A percentile compares a stretch with the other conserved stretches of the same genome.
Evolutionary conservation across 2,888 invertebrate genomes (phyloP).

Genomic region (Nasonia oneida): DNA sequence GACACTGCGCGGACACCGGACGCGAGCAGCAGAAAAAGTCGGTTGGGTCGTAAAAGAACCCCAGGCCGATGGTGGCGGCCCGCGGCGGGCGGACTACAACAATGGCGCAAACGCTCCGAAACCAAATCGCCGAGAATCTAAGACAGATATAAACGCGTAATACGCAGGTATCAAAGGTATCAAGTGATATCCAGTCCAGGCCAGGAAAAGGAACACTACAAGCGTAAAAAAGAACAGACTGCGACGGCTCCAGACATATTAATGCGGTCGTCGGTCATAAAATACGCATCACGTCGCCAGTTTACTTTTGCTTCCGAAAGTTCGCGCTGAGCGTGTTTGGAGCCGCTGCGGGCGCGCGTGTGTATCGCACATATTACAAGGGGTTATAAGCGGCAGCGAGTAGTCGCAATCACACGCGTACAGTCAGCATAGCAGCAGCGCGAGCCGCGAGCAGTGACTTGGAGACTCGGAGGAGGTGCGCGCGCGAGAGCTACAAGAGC

Average conservation of each 20-base stretch:
- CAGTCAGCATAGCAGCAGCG: neutral
- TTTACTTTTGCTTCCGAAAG: neutral
- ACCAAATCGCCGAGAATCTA: neutral
- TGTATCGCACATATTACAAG: neutral
- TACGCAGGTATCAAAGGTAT: too few species aligned
- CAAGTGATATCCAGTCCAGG: too few species aligned
- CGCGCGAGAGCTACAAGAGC: slow-evolving; percentile 22
- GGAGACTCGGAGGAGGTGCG: slow-evolving; percentile 5
- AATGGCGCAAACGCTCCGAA: neutral
- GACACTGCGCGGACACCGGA: neutral
- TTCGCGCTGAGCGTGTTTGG: neutral
- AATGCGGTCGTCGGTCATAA: too few species aligned
- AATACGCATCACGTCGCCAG: too few species aligned
- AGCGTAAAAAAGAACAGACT: neutral
- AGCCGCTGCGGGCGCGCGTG: neutral
- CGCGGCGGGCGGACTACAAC: neutral
- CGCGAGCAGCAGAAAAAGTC: neutral
- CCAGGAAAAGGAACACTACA: neutral
- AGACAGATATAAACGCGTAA: neutral
- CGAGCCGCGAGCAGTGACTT: neutral
- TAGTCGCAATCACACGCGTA: neutral
- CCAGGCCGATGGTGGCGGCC: neutral
- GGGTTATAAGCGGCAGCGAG: neutral
- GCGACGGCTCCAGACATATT: too few species aligned
- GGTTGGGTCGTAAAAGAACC: neutral